Evolutionary conservation across 2,888 invertebrate genomes (phyloP), one percentile per base, ranked within the genome.

Genomic region (Pollenia labialis): DNA sequence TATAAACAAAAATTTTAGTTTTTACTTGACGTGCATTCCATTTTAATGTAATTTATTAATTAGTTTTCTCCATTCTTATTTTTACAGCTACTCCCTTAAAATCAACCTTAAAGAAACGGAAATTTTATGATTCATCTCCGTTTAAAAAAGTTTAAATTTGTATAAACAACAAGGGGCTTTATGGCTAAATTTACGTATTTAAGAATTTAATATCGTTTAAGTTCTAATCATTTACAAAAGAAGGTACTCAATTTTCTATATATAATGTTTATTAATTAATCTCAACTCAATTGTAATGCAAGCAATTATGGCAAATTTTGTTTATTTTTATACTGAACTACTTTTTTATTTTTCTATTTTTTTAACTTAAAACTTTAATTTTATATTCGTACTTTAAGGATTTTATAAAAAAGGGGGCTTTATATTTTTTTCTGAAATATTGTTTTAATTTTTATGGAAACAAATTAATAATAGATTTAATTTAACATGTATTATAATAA

Each of bases 31-130:
- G 0, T 48, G 12, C 0, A 7, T 50, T 74, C 72, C 8, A 58
- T 54, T 44, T 32, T 68, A 12, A 11, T 23, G 46, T 48, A 18
- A n/a, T 58, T 40, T 68, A 11, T 64, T 69, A 46, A 46, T 42
- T 72, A 46, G 3, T 11, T 48, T 32, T 52, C 6, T 60, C 0
- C 14, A 50, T 54, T 50, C 60, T 64, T 9, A 32, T 64, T n/a
- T 58, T 88, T 87, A 14, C 88, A 93, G 92, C 91, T 52, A 93
- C 93, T 1, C 93, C 93, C 9, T 88, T 92, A 6, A 93, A 92
- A 88, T 91, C 92, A 72, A 92, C 92, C 14, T 88, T 91, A 12
- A 93, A 93, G 85, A 92, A 93, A 77, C 91, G 93, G 4, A 93
- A 92, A 84, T 92, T 93, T 83, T 91, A 91, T 80, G 92, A 90